Evolutionary conservation across 2,888 invertebrate species (phyloP).

Genomic region (Limnephilus marmoratus): DNA sequence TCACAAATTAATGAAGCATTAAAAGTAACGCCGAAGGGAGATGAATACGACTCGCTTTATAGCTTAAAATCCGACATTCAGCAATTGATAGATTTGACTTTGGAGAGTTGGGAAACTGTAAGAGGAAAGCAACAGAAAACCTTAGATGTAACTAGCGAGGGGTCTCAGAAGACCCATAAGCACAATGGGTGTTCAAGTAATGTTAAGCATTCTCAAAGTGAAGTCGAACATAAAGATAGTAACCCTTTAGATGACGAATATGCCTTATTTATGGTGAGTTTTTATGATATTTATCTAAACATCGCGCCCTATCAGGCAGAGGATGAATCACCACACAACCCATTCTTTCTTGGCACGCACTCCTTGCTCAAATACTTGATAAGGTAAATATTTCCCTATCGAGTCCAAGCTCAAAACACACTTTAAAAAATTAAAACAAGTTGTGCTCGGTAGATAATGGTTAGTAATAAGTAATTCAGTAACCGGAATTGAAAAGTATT

Average conservation of each 20-base stretch:
- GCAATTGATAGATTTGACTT: slow-evolving; percentile 83
- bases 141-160: neutral
- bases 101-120: slow-evolving; percentile 76
- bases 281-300: neutral
- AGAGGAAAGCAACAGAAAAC: slow-evolving; percentile 18
- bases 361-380: too few species aligned
- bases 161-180: neutral
- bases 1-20: slow-evolving; percentile 81
- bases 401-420: too few species aligned
- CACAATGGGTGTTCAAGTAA: slow-evolving; percentile 1
- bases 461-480: too few species aligned
- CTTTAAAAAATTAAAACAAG: too few species aligned
- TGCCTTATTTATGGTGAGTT: slow-evolving; percentile 81
- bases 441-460: too few species aligned
- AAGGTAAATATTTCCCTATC: too few species aligned
- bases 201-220: slow-evolving; percentile 60
- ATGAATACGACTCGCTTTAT: slow-evolving; percentile 78
- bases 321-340: too few species aligned
- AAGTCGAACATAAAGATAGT: slow-evolving; percentile 70
- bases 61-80: slow-evolving; percentile 81
- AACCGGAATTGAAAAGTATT: too few species aligned
- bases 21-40: slow-evolving; percentile 72
- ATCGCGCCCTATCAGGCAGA: too few species aligned
- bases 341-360: too few species aligned
- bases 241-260: slow-evolving; percentile 78